Conservation (phyloP, 2,113 vertebrate genomes). For the Talpa occidentalis region DNA sequence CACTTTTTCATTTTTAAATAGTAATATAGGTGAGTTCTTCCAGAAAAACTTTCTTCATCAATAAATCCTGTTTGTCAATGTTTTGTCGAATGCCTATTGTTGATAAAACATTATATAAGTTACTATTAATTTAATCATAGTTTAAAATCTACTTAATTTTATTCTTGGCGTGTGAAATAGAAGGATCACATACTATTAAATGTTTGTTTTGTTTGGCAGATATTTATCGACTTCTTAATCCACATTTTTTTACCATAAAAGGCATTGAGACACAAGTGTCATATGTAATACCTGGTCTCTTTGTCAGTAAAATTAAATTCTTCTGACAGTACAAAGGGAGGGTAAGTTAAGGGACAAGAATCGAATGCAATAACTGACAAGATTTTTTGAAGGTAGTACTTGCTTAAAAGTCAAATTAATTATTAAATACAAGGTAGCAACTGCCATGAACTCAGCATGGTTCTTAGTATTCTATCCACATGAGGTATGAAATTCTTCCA, state of each 20-base stretch:
- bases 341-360: background rate
- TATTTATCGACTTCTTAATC: background rate
- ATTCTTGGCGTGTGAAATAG: background rate
- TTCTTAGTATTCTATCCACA: background rate
- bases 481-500: background rate
- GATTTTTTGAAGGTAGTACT: constrained; percentile 1
- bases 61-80: constrained; percentile 31
- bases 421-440: background rate
- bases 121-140: background rate
- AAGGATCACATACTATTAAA: background rate
- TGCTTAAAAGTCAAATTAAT: constrained; percentile 7
- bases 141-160: background rate
- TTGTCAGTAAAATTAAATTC: background rate
- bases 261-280: background rate
- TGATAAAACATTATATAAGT: background rate
- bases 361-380: background rate
- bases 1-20: background rate
- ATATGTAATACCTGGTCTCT: background rate
- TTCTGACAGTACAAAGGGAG: background rate
- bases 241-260: background rate
- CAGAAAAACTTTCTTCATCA: background rate
- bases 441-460: background rate
- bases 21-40: background rate
- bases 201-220: background rate
- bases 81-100: background rate